Conservation (phyloP, 2,113 vertebrate species). For the Danionella cerebrum region DNA sequence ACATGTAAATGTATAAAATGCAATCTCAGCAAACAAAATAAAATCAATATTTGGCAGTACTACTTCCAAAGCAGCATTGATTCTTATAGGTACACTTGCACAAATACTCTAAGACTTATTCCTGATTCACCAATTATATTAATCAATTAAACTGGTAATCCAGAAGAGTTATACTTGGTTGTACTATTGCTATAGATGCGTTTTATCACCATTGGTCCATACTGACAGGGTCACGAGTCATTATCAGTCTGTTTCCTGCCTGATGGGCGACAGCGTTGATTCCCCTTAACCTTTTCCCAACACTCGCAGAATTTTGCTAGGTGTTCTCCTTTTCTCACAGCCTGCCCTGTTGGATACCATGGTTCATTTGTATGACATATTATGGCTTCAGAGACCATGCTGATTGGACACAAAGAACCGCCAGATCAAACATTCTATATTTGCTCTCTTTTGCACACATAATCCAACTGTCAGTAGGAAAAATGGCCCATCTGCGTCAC, state of each 20-base stretch:
- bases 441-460: neutral
- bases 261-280: neutral
- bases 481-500: neutral
- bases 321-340: constrained; percentile 15
- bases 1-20: no score
- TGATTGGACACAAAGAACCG: constrained; percentile 15
- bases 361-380: constrained; percentile 30
- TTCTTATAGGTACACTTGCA: no score
- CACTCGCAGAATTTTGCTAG: neutral
- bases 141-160: no score
- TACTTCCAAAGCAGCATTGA: no score
- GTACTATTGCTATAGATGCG: neutral
- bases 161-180: no score
- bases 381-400: constrained; percentile 11
- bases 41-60: no score
- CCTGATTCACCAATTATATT: no score
- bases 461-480: constrained; percentile 1
- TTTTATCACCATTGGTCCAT: neutral
- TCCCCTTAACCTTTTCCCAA: constrained; percentile 12
- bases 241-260: constrained; percentile 41
- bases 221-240: constrained; percentile 29
- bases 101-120: no score
- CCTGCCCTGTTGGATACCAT: constrained; percentile 16
- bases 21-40: no score
- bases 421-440: constrained; percentile 32